Percentiles rank a stretch among this genome's conserved stretches.
phyloP scores from a whole-genome alignment of 2,888 invertebrate species.

The Leucania comma region DNA sequence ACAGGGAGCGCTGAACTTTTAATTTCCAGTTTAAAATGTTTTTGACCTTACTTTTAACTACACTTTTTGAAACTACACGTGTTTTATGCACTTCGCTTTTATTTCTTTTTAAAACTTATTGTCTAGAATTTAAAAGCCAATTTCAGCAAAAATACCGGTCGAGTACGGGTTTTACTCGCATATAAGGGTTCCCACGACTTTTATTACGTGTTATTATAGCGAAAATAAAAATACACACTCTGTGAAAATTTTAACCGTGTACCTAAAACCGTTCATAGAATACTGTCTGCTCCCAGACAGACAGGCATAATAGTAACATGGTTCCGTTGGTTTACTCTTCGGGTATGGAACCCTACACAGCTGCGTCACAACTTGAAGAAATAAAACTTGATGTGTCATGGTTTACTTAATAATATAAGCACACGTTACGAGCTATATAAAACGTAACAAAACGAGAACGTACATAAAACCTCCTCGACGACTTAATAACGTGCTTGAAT shows the following conservation, averaged over 20 bases:
- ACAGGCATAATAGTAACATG: no score
- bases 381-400: slow-evolving; percentile 20
- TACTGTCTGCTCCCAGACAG: no score
- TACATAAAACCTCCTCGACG: slow-evolving; percentile 35
- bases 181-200: no score
- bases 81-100: slow-evolving; percentile 11
- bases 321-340: no score
- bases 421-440: slow-evolving; percentile 38
- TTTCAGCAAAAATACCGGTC: not conserved
- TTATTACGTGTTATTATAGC: no score
- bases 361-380: slow-evolving; percentile 3
- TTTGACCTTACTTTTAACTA: not conserved
- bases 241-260: no score
- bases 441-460: slow-evolving; percentile 12
- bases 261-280: no score
- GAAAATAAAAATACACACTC: no score
- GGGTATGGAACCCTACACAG: not conserved
- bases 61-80: not conserved
- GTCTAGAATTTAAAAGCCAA: not conserved
- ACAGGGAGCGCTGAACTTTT: not conserved
- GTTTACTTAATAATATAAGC: slow-evolving; percentile 31
- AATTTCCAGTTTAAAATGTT: slow-evolving; percentile 2
- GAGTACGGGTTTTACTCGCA: no score
- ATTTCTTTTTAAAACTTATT: slow-evolving; percentile 6
- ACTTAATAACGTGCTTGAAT: slow-evolving; percentile 20